Percentiles rank a stretch among this genome's conserved stretches.
phyloP scores from a whole-genome alignment of 2,888 invertebrate species.

The Dexiosoma caninum region DNA sequence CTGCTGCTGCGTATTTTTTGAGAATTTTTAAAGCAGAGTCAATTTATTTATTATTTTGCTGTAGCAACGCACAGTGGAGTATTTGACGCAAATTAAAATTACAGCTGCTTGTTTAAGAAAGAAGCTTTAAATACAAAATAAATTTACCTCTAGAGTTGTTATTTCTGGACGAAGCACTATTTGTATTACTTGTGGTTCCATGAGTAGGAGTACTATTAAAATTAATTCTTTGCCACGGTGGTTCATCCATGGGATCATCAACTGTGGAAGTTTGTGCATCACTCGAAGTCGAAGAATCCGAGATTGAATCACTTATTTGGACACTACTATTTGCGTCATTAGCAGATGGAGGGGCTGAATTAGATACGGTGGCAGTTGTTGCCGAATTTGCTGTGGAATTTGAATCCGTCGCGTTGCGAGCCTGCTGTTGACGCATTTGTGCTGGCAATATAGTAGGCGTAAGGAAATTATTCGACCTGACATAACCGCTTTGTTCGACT shows the following conservation, averaged over 20 bases:
- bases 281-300: conserved; percentile 55
- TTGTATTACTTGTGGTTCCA: conserved; percentile 22
- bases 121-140: neutral
- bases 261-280: conserved; percentile 65
- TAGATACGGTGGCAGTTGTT: conserved; percentile 60
- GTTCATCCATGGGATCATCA: conserved; percentile 73
- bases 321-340: conserved; percentile 7
- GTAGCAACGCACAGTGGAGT: too few relatives aligned
- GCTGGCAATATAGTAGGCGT: conserved; percentile 67
- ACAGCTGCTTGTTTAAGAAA: conserved; percentile 29
- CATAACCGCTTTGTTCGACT: conserved; percentile 82
- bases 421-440: conserved; percentile 59
- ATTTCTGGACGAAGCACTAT: conserved; percentile 31
- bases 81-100: too few relatives aligned
- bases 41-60: too few relatives aligned
- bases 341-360: conserved; percentile 23
- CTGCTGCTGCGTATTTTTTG: too few relatives aligned
- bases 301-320: conserved; percentile 53
- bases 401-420: conserved; percentile 60
- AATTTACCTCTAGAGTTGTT: conserved; percentile 51
- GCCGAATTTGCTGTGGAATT: conserved; percentile 56
- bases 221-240: conserved; percentile 62
- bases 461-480: conserved; percentile 75
- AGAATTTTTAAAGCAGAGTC: too few relatives aligned
- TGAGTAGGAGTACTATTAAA: conserved; percentile 23